These are phyloP conservation scores for Carassius auratus DNA, from an alignment of 2,113 vertebrate genomes.

Conservation along the genomic window DNA sequence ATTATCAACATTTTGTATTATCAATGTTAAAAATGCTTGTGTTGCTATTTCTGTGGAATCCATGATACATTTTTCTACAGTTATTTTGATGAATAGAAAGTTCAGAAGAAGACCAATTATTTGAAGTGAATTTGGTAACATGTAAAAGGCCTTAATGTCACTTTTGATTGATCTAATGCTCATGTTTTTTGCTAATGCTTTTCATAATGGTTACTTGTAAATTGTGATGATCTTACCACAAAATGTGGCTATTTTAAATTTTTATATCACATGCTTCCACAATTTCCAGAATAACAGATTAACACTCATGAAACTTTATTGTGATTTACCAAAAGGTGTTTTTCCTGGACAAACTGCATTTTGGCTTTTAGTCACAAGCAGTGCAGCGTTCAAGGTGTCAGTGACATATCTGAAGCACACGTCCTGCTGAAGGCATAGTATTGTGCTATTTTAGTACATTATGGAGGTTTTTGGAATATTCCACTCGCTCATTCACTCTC, in stretches of 20 bases:
- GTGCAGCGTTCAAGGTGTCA: not conserved
- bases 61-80: no score
- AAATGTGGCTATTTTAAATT: no score
- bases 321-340: not conserved
- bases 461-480: slow-evolving; percentile 34
- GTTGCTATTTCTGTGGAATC: no score
- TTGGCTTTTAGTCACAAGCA: not conserved
- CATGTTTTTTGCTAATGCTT: no score
- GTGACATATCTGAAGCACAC: slow-evolving; percentile 27
- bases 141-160: no score
- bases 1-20: not conserved
- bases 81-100: no score
- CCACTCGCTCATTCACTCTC: slow-evolving; percentile 13
- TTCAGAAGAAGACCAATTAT: no score
- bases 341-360: not conserved
- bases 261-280: not conserved
- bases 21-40: no score
- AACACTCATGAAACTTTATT: not conserved
- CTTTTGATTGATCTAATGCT: no score
- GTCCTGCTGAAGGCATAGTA: slow-evolving; percentile 7
- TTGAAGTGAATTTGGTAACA: no score
- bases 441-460: slow-evolving; percentile 31
- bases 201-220: no score
- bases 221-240: no score
- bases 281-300: not conserved